Base-by-base conservation (phyloP, 2,888 invertebrate species). In the Unio pictorum region DNA sequence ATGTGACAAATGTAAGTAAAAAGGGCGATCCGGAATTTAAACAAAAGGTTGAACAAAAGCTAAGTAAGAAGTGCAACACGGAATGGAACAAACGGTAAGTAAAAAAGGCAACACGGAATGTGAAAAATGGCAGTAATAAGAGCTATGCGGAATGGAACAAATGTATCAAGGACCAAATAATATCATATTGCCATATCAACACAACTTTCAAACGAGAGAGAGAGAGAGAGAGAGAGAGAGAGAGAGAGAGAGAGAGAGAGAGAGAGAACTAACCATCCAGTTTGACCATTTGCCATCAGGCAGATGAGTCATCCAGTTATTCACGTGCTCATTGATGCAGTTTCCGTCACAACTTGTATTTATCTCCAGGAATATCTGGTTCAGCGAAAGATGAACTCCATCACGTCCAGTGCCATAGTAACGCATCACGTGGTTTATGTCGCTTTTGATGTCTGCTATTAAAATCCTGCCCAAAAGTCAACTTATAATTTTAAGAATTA, bases 401-500 rank as follows among this genome's bases (percentile, higher is more conserved):
- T 86, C 86, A 34, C 84, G 77, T 65, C 80, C 75, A 76, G 85
- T 87, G 71, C 82, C 78, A 8, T 87, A 85, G 69, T 86, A 87
- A 69, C 83, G 82, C 17, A 68, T 34, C 73, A 76, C 72, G 1
- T 81, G 75, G 18, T 81, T 74, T 61, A 79, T 59, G 59, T 66
- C 64, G 71, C 74, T 71, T 64, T 71, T 70, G 2, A 81, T 69
- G 61, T 83, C 82, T 5, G 86, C 79, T 69, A 82, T 76, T 30
- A 86, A 56, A 61, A 86, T 59, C 67, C 86, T 86, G 66, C n/a
- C 54, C 59, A 5, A 64, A 20, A 34, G 34, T 20, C 15, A 28
- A 30, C 1, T 45, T 45, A 11, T 11, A 11, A 45, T 45, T 45
- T 8, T 45, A 45, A 45, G 45, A 1, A 45, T 45, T 11, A 45